Percentiles rank a stretch among this genome's conserved stretches.
These are phyloP conservation scores for Sprattus sprattus DNA, from an alignment of 2,113 vertebrate genomes.

Conservation along the genomic window DNA sequence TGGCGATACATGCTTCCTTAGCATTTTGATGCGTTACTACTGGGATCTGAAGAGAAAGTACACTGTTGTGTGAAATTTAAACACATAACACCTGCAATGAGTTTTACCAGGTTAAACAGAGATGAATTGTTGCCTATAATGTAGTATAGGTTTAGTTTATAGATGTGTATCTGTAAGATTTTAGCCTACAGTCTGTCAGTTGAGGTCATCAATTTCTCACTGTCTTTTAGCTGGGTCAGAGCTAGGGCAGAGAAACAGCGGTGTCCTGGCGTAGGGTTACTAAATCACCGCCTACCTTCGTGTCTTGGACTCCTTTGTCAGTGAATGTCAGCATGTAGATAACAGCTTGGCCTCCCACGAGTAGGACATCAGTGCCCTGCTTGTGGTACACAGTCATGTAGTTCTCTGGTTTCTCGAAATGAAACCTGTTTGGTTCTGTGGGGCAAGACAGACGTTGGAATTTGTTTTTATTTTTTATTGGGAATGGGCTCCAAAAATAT, in stretches of 20 bases:
- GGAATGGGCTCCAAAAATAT: no score
- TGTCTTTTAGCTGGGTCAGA: slow-evolving; percentile 49
- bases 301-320: slow-evolving; percentile 60
- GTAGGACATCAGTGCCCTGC: slow-evolving; percentile 67
- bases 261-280: slow-evolving; percentile 21
- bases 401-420: slow-evolving; percentile 68
- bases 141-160: no score
- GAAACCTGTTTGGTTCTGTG: slow-evolving; percentile 67
- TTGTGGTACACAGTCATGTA: slow-evolving; percentile 74
- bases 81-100: neutral
- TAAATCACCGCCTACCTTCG: slow-evolving; percentile 60
- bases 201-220: neutral
- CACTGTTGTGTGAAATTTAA: neutral
- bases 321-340: slow-evolving; percentile 71
- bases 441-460: neutral
- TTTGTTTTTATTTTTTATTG: neutral
- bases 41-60: slow-evolving; percentile 65
- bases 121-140: neutral
- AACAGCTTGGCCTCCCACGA: slow-evolving; percentile 69
- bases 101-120: neutral
- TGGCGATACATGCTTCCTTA: slow-evolving; percentile 66
- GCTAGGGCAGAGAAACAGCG: slow-evolving; percentile 18
- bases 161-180: neutral
- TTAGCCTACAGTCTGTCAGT: neutral
- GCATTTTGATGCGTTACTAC: slow-evolving; percentile 67